phyloP scores from a whole-genome alignment of 2,888 invertebrate genomes.

The Pelosia muscerda region DNA sequence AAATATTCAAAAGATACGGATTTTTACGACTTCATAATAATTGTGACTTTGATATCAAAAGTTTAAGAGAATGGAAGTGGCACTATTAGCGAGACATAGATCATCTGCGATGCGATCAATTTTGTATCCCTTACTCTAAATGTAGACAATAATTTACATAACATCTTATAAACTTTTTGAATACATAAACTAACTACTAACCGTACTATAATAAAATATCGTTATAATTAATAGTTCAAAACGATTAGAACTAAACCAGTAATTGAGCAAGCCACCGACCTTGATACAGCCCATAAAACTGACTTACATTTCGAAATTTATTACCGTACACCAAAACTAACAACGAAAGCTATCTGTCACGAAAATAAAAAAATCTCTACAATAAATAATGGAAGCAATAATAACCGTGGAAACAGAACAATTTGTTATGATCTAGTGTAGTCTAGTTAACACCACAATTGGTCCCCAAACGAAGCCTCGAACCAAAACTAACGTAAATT shows the following conservation, averaged over 20 bases:
- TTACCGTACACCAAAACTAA: slow-evolving; percentile 20
- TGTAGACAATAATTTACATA: not conserved
- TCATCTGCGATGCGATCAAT: not conserved
- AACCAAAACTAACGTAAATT: slow-evolving; percentile 80
- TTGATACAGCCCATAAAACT: slow-evolving; percentile 19
- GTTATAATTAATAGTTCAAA: not conserved
- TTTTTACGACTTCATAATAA: too few relatives aligned
- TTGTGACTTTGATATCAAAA: too few relatives aligned
- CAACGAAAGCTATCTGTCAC: slow-evolving; percentile 25
- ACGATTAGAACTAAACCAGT: not conserved
- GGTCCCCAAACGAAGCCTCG: slow-evolving; percentile 75
- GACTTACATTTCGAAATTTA: slow-evolving; percentile 20
- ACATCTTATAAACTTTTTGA: not conserved
- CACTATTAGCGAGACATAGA: too few relatives aligned
- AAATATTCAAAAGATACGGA: too few relatives aligned
- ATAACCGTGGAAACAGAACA: slow-evolving; percentile 54
- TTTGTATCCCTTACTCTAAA: not conserved
- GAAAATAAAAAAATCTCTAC: slow-evolving; percentile 20
- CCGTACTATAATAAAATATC: too few relatives aligned
- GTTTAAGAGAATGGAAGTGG: too few relatives aligned
- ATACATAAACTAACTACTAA: not conserved
- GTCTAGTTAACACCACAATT: slow-evolving; percentile 69
- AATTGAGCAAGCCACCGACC: slow-evolving; percentile 18
- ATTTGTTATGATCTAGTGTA: slow-evolving; percentile 67
- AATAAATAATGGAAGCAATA: slow-evolving; percentile 34